Evolutionary conservation across 2,113 vertebrate species (phyloP).

Genomic region (Uria aalge): DNA sequence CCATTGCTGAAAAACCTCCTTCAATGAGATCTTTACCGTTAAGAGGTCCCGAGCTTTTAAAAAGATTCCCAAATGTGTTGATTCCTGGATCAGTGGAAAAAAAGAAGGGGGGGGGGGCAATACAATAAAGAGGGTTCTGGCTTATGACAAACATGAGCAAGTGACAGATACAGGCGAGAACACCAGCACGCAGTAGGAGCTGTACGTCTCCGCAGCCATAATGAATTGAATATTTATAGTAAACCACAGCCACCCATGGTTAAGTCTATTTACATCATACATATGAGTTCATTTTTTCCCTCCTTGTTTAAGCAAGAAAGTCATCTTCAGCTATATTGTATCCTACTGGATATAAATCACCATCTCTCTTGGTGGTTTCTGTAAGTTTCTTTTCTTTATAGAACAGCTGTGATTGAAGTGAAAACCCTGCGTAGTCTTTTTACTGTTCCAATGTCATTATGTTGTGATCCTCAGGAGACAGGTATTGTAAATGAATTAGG

Average conservation of each 20-base stretch:
- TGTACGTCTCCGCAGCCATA: conserved; percentile 39
- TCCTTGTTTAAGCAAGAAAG: conserved; percentile 75
- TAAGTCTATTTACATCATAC: conserved; percentile 72
- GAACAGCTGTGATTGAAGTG: conserved; percentile 65
- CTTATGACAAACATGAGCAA: conserved; percentile 52
- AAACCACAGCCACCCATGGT: conserved; percentile 62
- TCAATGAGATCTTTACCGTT: conserved; percentile 61
- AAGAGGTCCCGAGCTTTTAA: conserved; percentile 36
- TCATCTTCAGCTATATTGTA: conserved; percentile 65
- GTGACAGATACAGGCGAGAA: conserved; percentile 30
- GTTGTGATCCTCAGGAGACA: conserved; percentile 69
- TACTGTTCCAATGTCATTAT: conserved; percentile 70
- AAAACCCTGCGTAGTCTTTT: conserved; percentile 53
- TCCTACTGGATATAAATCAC: conserved; percentile 72
- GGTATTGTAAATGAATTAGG: conserved; percentile 71
- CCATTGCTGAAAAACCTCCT: conserved; percentile 53
- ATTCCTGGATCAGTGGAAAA: conserved; percentile 1
- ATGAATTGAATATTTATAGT: conserved; percentile 61
- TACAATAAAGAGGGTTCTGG: conserved; percentile 36
- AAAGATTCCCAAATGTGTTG: conserved; percentile 38
- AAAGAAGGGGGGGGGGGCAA: background rate
- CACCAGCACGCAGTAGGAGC: conserved; percentile 41
- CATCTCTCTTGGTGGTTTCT: conserved; percentile 67
- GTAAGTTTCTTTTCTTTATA: conserved; percentile 60
- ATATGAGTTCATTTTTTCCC: conserved; percentile 67